These are phyloP conservation scores for Tipula confusa DNA, from an alignment of 2,888 invertebrate species.

Conservation along the genomic window DNA sequence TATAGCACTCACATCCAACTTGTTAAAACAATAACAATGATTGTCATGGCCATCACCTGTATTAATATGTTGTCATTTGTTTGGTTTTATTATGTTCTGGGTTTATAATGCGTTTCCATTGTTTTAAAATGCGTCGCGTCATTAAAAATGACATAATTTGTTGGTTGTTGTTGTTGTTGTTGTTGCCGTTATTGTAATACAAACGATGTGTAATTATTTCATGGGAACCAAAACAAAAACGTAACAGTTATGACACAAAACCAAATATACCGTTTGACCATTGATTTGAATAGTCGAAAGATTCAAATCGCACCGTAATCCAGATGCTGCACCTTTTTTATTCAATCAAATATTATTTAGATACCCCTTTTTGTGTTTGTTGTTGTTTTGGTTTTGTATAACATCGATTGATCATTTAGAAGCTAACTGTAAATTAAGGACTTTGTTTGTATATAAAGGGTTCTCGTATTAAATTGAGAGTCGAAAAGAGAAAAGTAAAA, in stretches of 20 bases:
- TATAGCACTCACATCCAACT: too few species aligned
- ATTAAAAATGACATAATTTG: constrained; percentile 14
- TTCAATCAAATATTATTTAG: neutral
- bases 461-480: neutral
- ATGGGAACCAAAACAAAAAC: neutral
- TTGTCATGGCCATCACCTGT: neutral
- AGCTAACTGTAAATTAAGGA: neutral
- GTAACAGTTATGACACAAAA: neutral
- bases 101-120: neutral
- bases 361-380: neutral
- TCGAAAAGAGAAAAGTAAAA: neutral
- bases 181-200: neutral
- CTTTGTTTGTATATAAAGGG: neutral
- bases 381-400: neutral
- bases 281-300: neutral
- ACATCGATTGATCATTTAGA: neutral
- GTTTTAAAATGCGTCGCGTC: neutral
- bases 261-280: neutral
- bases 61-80: neutral
- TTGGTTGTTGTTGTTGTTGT: neutral
- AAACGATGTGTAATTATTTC: neutral
- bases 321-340: neutral
- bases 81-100: neutral
- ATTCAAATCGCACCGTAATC: neutral
- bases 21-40: neutral